Conservation (phyloP, 2,888 invertebrate species). For the Agriotes lineatus region DNA sequence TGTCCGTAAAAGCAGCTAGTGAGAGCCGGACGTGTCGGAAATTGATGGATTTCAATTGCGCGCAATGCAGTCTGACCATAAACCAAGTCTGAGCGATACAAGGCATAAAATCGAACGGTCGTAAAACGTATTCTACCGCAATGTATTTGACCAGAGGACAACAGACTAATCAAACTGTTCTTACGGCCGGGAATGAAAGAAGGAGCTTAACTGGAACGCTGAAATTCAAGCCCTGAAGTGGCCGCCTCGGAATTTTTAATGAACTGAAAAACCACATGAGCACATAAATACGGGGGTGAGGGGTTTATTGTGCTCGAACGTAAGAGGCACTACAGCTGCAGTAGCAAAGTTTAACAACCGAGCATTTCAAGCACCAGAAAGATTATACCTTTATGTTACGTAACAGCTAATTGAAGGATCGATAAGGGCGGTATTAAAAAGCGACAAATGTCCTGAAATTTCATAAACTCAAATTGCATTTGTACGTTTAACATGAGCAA, state of each 20-base stretch:
- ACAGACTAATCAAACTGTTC: neutral
- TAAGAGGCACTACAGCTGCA: constrained; percentile 28
- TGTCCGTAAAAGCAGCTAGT: neutral
- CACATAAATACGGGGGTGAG: constrained; percentile 34
- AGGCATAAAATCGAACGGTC: neutral
- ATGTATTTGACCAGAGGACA: no score
- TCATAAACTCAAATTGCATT: neutral
- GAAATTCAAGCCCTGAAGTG: neutral
- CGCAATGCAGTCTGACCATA: constrained; percentile 1
- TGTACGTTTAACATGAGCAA: no score
- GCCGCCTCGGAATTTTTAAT: constrained; percentile 13
- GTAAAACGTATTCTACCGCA: neutral
- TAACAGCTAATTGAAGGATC: constrained; percentile 2
- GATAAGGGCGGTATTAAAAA: constrained; percentile 3
- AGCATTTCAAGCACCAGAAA: constrained; percentile 26
- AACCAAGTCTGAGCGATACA: neutral
- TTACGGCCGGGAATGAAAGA: neutral
- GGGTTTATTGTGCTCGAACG: constrained; percentile 31
- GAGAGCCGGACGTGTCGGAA: constrained; percentile 4
- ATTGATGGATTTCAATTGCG: constrained; percentile 4
- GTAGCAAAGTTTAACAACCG: constrained; percentile 42
- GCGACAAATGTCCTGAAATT: neutral
- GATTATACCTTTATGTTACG: neutral
- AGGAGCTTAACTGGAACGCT: no score
- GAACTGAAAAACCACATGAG: constrained; percentile 35